These are phyloP conservation scores for Morus bassanus DNA, from an alignment of 2,797 vertebrate species.

Conservation along the genomic window DNA sequence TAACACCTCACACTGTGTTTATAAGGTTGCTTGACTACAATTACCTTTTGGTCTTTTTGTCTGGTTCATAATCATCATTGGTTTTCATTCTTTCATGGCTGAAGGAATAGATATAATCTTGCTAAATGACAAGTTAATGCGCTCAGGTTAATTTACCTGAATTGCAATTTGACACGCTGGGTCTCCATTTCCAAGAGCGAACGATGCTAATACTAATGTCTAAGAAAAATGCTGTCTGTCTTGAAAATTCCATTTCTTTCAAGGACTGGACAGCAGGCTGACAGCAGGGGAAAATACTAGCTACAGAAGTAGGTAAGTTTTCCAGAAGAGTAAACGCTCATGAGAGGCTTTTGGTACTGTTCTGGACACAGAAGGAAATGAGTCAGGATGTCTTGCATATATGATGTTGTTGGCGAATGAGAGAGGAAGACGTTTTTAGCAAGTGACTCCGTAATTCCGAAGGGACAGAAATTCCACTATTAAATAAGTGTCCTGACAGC, in stretches of 20 bases:
- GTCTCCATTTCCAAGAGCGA: neutral
- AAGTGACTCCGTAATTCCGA: neutral
- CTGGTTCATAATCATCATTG: neutral
- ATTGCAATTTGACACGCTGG: neutral
- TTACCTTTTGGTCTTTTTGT: neutral
- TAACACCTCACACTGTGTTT: neutral
- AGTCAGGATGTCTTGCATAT: neutral
- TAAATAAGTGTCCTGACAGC: neutral
- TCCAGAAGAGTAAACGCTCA: neutral
- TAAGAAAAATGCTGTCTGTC: neutral
- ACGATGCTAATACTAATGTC: rapidly evolving
- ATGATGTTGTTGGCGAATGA: neutral
- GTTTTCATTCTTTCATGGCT: neutral
- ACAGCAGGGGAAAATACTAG: neutral
- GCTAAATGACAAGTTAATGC: neutral
- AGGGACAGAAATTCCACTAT: neutral
- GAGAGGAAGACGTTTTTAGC: neutral
- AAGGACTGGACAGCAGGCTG: neutral
- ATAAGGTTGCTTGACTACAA: neutral
- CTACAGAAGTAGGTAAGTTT: neutral
- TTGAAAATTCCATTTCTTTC: neutral
- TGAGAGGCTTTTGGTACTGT: neutral
- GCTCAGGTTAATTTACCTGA: neutral
- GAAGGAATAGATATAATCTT: neutral
- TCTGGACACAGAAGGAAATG: neutral